Base-by-base conservation (phyloP, 2,797 vertebrate genomes). In the Chelidonichthys spinosus region DNA sequence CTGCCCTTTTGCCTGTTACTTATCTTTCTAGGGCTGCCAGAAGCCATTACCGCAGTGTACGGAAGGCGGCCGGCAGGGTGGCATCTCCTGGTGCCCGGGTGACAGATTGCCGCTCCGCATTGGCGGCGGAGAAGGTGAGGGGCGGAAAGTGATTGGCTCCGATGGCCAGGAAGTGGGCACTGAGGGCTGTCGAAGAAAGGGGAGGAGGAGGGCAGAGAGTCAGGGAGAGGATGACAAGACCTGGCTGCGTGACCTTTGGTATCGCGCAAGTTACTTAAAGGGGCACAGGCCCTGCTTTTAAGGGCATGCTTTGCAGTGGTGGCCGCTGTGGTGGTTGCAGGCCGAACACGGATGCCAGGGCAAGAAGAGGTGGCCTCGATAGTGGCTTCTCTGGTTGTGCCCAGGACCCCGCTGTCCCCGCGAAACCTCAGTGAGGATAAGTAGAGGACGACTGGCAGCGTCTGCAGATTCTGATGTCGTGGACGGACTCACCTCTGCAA, bases 81-180 rank as follows among this genome's bases (percentile, higher is more conserved):
- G 96, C 95, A 93, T 96, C 96, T 96, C 96, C 96, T 89, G 92
- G 95, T 90, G 96, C 95, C 95, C 93, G 92, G 96, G 97, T 97
- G 97, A 99, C 98, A 99, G 98, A 99, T 99, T 99, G 98, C 95
- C 87, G 94, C 95, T 95, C 95, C 94, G 95, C 95, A 96, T 95
- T 95, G 95, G 96, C 94, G 96, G 96, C 94, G 90, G 94, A 96
- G 96, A 94, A 95, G 95, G 95, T 56, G 93, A 93, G 93, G 90
- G 92, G 92, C 93, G 94, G 96, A 95, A 95, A 95, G 95, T 92
- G 95, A 96, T 98, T 97, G 97, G 96, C 97, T 97, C 94, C 50
- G 91, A 92, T 92, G 95, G 95, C 95, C 96, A 97, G 95, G 95
- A 98, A 99, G 95, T 95, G 97, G 96, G 96, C 95, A 93, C 91